A percentile compares a stretch with the other conserved stretches of the same genome.
phyloP scores from a whole-genome alignment of 2,797 vertebrate genomes.

The Etheostoma nigrum region DNA sequence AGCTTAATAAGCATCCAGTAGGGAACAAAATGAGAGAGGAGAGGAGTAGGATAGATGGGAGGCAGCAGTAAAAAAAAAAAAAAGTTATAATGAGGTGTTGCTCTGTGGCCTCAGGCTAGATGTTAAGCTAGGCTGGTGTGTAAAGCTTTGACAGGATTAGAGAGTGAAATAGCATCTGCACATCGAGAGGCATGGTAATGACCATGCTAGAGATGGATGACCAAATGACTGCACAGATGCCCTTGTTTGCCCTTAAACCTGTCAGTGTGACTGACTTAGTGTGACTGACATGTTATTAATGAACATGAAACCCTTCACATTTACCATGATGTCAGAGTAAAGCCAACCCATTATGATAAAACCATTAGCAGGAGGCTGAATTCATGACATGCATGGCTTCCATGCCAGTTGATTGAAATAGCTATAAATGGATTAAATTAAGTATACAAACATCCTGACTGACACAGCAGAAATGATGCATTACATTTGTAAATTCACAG shows the following conservation, averaged over 20 bases:
- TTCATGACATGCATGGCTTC: conserved; percentile 55
- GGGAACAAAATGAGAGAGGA: conserved; percentile 54
- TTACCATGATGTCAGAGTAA: conserved; percentile 54
- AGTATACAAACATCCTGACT: conserved; percentile 59
- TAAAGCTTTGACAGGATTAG: conserved; percentile 55
- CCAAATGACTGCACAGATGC: conserved; percentile 29
- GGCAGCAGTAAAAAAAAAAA: conserved; percentile 40
- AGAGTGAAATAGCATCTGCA: conserved; percentile 40
- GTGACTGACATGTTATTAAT: conserved; percentile 70
- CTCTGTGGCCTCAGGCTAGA: conserved; percentile 34
- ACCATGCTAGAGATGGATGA: conserved; percentile 23
- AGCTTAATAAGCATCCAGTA: conserved; percentile 69
- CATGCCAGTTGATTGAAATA: conserved; percentile 58
- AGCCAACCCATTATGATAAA: conserved; percentile 62
- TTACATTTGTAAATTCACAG: conserved; percentile 41
- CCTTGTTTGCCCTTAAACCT: background rate
- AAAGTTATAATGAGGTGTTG: conserved; percentile 57
- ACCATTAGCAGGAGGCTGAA: conserved; percentile 60
- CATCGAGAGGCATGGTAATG: conserved; percentile 39
- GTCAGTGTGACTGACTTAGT: background rate
- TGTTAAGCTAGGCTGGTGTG: conserved; percentile 36
- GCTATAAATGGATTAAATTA: conserved; percentile 70
- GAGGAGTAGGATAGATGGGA: conserved; percentile 31
- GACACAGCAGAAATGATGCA: conserved; percentile 44
- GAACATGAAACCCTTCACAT: conserved; percentile 52